Percentiles rank a stretch among this genome's conserved stretches.
phyloP scores from a whole-genome alignment of 92 coral and sea anemone genomes.

The Epizoanthus illoricatus region DNA sequence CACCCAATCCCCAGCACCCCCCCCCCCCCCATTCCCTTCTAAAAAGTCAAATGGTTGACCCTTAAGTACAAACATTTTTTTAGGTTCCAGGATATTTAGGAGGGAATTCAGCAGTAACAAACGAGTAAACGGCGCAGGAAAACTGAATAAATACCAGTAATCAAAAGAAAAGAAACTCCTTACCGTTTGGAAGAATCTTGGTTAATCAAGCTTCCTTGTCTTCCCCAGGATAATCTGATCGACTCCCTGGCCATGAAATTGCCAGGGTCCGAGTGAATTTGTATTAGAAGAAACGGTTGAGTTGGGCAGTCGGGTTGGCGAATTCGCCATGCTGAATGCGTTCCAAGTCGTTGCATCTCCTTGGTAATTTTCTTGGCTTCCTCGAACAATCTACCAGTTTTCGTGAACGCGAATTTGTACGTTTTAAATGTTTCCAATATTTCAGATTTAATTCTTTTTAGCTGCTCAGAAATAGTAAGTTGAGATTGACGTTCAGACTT shows the following conservation, averaged over 20 bases:
- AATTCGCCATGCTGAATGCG: neutral
- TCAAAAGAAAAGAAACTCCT: neutral
- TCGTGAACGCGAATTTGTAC: neutral
- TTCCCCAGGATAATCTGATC: slow-evolving; percentile 54
- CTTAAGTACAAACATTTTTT: too few species aligned
- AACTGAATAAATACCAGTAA: neutral
- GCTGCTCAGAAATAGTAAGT: neutral
- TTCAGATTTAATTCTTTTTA: neutral
- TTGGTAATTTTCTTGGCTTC: neutral
- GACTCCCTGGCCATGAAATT: slow-evolving; percentile 45
- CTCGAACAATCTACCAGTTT: neutral
- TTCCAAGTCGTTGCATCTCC: neutral
- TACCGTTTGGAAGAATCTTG: neutral
- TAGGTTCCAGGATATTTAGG: neutral
- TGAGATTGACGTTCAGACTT: neutral
- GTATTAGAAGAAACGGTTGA: slow-evolving; percentile 39
- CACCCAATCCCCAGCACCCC: too few species aligned
- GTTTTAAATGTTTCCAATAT: neutral
- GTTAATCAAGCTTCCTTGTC: neutral
- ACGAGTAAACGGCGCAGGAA: neutral
- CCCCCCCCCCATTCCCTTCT: too few species aligned
- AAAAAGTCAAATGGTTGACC: too few species aligned
- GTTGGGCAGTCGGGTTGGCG: slow-evolving; percentile 26
- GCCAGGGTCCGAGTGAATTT: slow-evolving; percentile 49
- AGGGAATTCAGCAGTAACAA: too few species aligned